Evolutionary conservation across 2,797 vertebrate genomes (phyloP).

Genomic region (Prunella strophiata): DNA sequence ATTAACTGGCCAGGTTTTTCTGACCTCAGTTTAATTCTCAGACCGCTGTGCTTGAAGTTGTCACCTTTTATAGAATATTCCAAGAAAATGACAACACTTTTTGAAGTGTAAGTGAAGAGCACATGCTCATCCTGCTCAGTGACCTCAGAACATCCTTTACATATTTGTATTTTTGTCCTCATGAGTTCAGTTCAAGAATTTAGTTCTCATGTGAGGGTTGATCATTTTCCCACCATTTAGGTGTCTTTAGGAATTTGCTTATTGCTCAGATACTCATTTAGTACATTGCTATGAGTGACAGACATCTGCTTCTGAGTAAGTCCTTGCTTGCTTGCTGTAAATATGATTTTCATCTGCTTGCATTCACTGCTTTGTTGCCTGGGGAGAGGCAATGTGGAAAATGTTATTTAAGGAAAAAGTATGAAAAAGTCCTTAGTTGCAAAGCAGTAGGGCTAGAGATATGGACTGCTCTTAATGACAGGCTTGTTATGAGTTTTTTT

Average conservation of each 20-base stretch:
- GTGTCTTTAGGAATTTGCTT: neutral
- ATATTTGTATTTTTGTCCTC: neutral
- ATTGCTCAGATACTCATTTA: neutral
- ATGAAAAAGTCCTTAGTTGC: neutral
- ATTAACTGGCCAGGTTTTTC: constrained; percentile 9
- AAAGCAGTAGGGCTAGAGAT: neutral
- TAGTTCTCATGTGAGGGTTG: neutral
- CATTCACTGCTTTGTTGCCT: neutral
- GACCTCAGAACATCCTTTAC: neutral
- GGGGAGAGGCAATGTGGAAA: neutral
- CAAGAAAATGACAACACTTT: constrained; percentile 20
- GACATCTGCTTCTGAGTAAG: neutral
- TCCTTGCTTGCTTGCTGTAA: neutral
- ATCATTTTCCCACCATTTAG: neutral
- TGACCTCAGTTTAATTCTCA: constrained; percentile 9
- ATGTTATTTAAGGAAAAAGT: neutral
- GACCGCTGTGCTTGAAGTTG: neutral
- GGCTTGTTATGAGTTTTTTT: neutral
- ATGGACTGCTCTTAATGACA: neutral
- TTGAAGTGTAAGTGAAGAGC: constrained; percentile 20
- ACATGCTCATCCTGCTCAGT: neutral
- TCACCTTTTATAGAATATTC: neutral
- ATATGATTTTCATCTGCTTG: neutral
- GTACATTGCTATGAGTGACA: neutral
- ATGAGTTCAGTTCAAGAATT: neutral